Base-by-base conservation (phyloP, 1,140 invertebrate species). In the Drosophila azteca region DNA sequence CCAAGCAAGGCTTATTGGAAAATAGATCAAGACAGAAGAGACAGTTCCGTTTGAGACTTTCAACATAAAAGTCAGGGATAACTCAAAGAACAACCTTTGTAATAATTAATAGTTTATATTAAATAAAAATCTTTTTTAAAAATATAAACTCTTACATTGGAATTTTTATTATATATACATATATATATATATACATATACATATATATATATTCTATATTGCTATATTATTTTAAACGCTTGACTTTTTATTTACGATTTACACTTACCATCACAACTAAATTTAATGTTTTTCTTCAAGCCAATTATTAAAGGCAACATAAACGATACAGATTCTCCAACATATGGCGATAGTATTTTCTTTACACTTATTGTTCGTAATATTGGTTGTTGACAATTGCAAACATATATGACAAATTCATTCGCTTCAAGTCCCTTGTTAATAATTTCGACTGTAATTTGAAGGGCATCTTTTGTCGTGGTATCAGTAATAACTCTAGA, bases 381-480 rank as follows among this genome's bases (percentile, higher is more conserved):
- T 3, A 26, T 43, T 1, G 70, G 55, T 6, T 77, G n/a, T 6
- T 73, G 49, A 41, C 80, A 84, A 20, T 77, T 66, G 20, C 29
- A 35, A n/a, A 90, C 29, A 57, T 20, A 60, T 59, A 90, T 64
- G 11, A 41, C 45, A 57, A 63, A 90, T 11, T 65, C 64, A 3
- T 79, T 53, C 1, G 63, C 22, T 2, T 78, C 26, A 1, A 66
- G 41, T 6, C 74, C 89, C 20, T 85, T 80, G 50, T 89, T 90
- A 6, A 90, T 85, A 1, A 90, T 50, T 52, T 81, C 79, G 0
- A 77, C 65, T 2, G 52, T 74, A 41, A 90, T 66, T 55, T 85
- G 77, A 29, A 90, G 61, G 0, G 75, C 77, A 77, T 90, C 75
- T 54, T 75, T 82, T 45, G 75, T 85, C 0, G 83, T 90, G 5